Evolutionary conservation across 2,888 invertebrate species (phyloP), one percentile per base, ranked within the genome.

Genomic region (Heliconius sara): DNA sequence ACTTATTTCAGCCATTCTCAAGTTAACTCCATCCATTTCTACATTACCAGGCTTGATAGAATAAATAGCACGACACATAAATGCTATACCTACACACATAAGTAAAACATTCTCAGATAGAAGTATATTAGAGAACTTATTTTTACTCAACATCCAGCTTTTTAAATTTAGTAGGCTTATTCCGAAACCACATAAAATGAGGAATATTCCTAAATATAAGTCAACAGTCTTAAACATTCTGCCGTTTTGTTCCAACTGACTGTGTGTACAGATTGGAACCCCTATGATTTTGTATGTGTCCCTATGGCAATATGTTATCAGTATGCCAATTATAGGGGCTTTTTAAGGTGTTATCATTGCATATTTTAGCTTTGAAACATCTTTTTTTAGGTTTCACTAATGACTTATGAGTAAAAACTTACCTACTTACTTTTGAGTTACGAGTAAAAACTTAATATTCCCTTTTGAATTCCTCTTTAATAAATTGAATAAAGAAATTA

Each of bases 261-360:
- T 90, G 88, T 80, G 80, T 82, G 79, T 79, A 82, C 57, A 79
- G 78, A 79, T 77, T 81, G 68, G 79, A 75, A 87, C 93, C 94
- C 93, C 87, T 85, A 93, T 94, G 76, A 77, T 86, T 88, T 85
- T 57, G 84, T 84, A 81, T 47, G 79, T 82, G 88, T 83, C 84
- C 85, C 83, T 81, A 81, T 80, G 80, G 82, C 84, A 87, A 89
- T 89, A 89, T 80, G 67, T 85, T 87, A 88, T 89, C 88, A 83
- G 52, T 87, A 90, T 92, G 92, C 90, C 90, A 94, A 93, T 89
- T 88, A 95, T 94, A 85, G 88, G 93, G 95, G 94, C 83, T 63
- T 87, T 89, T 88, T 84, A 83, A 78, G 71, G 68, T 73, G 39
- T 76, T 78, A 76, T 68, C 66, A 74, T 73, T 70, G 66, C 63